A percentile compares a stretch with the other conserved stretches of the same genome.
Conservation (phyloP, 2,113 vertebrate genomes). For the Paramisgurnus dabryanus region DNA sequence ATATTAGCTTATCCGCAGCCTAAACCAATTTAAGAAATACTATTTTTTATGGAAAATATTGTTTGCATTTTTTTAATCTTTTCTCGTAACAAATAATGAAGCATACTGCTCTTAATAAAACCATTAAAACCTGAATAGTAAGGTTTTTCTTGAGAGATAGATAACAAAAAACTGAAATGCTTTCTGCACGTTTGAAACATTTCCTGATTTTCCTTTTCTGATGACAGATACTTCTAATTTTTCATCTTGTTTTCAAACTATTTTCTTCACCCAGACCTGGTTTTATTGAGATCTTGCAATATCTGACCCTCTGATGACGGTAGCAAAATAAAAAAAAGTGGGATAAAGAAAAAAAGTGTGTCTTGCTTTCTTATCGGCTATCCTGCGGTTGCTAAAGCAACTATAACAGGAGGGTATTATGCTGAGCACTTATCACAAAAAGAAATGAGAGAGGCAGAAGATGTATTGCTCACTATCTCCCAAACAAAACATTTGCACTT, state of each 20-base stretch:
- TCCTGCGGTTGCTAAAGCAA: constrained; percentile 17
- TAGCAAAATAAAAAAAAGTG: not conserved
- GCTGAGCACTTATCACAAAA: constrained; percentile 31
- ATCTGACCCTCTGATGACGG: constrained; percentile 45
- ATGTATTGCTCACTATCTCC: constrained; percentile 34
- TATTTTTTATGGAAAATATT: too few species aligned
- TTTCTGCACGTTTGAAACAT: constrained; percentile 22
- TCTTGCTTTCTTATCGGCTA: not conserved
- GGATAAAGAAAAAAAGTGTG: not conserved
- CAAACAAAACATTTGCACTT: constrained; percentile 54
- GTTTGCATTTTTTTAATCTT: too few species aligned
- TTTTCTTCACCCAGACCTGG: constrained; percentile 12
- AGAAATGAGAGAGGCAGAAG: constrained; percentile 8
- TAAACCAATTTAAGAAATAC: too few species aligned
- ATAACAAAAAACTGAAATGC: not conserved
- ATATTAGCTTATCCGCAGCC: too few species aligned
- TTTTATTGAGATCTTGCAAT: constrained; percentile 42
- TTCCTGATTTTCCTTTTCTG: not conserved
- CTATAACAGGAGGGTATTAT: constrained; percentile 26
- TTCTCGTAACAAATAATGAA: too few species aligned
- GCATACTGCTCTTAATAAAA: too few species aligned
- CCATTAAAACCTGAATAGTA: too few species aligned
- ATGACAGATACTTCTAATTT: not conserved
- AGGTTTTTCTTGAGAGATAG: too few species aligned
- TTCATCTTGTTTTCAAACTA: not conserved